Base-by-base conservation (phyloP, 2,888 invertebrate species). In the Muschampia plurimacula region DNA sequence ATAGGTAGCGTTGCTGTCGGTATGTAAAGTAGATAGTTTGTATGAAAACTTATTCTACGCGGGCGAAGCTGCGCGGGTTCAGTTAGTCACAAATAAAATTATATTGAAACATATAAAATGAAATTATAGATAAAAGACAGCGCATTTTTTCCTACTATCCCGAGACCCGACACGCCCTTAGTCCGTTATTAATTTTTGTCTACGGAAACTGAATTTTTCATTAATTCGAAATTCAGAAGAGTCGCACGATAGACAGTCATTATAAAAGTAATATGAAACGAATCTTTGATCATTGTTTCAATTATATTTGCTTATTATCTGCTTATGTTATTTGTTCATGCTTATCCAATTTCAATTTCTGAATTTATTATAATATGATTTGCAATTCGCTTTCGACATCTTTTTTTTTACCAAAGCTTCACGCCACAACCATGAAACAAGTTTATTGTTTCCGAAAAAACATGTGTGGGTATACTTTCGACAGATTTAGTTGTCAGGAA, bases 221-320 rank as follows among this genome's bases (percentile, higher is more conserved):
- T 68, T 68, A 68, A 68, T 60, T 67, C 57, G 44, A 57, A 44
- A 67, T 49, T 60, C n/a, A 60, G 60, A 68, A 46, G 60, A 60
- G 41, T 36, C 59, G 46, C 41, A 68, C 39, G 67, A 41, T 57
- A 41, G 12, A 57, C 44, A 67, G 57, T 67, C 46, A 64, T 64
- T 57, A 57, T 28, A n/a, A 67, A n/a, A 59, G 39, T 44, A 44
- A 57, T 67, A 41, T 15, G 10, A 62, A 41, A 15, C n/a, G 41
- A 0, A 41, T 15, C 41, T 62, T 62, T 62, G 62, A 62, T 41
- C 32, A 13, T 36, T 60, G 62, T 15, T 62, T 62, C 15, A 41
- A 39, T 62, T 15, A 39, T 62, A 62, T 39, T 39, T 39, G 39
- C n/a, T 62, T 39, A 41, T 60, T 60, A 60, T 60, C 32, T n/a